Evolutionary conservation across 2,797 vertebrate species (phyloP), one percentile per base, ranked within the genome.

Genomic region (Sitta carolinensis): DNA sequence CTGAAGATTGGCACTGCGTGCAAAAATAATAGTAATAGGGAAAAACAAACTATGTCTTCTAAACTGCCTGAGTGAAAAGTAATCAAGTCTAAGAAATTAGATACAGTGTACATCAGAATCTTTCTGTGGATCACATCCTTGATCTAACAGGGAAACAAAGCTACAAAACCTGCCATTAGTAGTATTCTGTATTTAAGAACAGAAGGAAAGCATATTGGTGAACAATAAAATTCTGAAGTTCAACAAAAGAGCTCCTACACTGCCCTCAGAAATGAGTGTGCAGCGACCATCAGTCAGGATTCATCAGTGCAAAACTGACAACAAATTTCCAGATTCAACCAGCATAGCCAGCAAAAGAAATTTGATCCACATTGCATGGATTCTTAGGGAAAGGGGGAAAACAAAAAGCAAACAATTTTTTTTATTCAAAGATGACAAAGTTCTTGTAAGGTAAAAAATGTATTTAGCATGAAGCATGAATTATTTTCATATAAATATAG

Each of bases 401-500:
- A 98, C 98, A 98, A 98, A 98, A 97, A 98, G 98, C 97, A 98
- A 98, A 96, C 92, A 77, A 94, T 92, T 92, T 91, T 97, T 99
- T 98, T 99, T 98, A 99, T 98, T 98, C 98, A 98, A 98, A 99
- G 98, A 97, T 97, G 97, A 98, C 96, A 97, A 98, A 98, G 97
- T 99, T 98, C 98, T 98, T 99, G 99, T 99, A 99, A 99, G 98
- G 99, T 99, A 99, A 99, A 99, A 98, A 93, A 98, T 99, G 99
- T 99, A 99, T 99, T 99, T 99, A 99, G 99, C 99, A 99, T 99
- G 99, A 99, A 99, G 99, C 99, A 99, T 99, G 99, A 99, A 98
- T 99, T 99, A 99, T 99, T 99, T 99, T 99, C 99, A 99, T 99
- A 99, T 99, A 99, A 99, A 99, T 98, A 98, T 98, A 99, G 98